Percentiles rank a stretch among this genome's conserved stretches.
Conservation (phyloP, 64 coral and sea anemone species). For the Stichodactyla helianthus region DNA sequence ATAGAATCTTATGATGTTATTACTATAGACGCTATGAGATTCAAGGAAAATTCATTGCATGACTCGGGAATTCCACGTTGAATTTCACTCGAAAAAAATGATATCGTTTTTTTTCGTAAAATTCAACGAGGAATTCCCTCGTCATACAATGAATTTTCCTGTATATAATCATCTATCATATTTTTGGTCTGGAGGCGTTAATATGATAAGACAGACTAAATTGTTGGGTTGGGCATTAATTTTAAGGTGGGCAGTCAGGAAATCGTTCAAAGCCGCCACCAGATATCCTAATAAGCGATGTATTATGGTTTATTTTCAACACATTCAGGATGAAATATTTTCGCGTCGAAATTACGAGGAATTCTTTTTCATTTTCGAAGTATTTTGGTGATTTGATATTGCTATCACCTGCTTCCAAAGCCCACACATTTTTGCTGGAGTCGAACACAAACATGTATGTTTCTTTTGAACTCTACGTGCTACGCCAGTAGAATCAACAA, state of each 20-base stretch:
- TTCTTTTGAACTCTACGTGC: background rate
- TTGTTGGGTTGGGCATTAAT: background rate
- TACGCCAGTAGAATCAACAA: background rate
- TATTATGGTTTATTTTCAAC: background rate
- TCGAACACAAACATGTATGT: background rate
- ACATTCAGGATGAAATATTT: background rate
- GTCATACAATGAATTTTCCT: no score
- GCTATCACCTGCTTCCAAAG: background rate
- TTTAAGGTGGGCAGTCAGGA: background rate
- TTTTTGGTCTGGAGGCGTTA: background rate
- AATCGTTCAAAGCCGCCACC: background rate
- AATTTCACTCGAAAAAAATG: no score
- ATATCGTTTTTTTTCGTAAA: no score
- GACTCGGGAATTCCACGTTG: no score
- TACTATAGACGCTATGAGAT: no score
- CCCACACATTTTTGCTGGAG: background rate
- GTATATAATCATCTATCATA: no score
- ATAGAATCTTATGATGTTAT: no score
- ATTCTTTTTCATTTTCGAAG: background rate
- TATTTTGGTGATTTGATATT: no score
- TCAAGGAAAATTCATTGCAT: no score
- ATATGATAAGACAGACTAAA: background rate
- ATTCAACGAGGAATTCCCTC: no score
- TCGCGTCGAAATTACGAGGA: background rate
- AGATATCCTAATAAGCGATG: background rate